Evolutionary conservation across 2,888 invertebrate genomes (phyloP), one percentile per base, ranked within the genome.

Genomic region (Meganola albula): DNA sequence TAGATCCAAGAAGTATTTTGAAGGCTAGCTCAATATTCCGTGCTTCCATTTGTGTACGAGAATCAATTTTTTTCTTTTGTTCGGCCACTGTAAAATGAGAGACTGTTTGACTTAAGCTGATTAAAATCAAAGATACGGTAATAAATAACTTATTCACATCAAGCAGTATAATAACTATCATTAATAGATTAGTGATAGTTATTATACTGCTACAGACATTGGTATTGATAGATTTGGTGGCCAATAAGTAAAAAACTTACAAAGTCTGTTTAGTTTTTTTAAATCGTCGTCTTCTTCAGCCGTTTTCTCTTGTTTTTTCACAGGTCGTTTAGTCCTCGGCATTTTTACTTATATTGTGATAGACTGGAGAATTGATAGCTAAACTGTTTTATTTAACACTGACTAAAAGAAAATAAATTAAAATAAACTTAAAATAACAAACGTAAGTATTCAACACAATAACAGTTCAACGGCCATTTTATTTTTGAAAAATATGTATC

Each of bases 301-400:
- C 1, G 48, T 32, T 47, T 76, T 77, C 30, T 79, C 78, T 40
- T 62, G 65, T 46, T 68, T 75, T 24, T 58, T 66, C 2, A 52
- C 66, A 6, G 84, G 82, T 18, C 75, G 68, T 54, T 85, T 85
- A 10, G 85, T 85, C 37, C 85, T 67, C 10, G 84, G 82, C 85
- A 85, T 85, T 60, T 60, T 66, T 10, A 36, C 27, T n/a, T n/a
- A n/a, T n/a, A n/a, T n/a, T n/a, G n/a, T n/a, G n/a, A n/a, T n/a
- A n/a, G n/a, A n/a, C n/a, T n/a, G n/a, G n/a, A n/a, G n/a, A n/a
- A n/a, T n/a, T n/a, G n/a, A n/a, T 27, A 37, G 12, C 27, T 11
- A 24, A 27, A 26, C 12, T 28, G 9, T 32, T 30, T 12, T 8
- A 33, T 16, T 16, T 16, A 16, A 16, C 6, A 5, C 6, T 16